A percentile compares a stretch with the other conserved stretches of the same genome.
These are phyloP conservation scores for Poecilia gillii DNA, from an alignment of 2,797 vertebrate genomes.

Conservation along the genomic window DNA sequence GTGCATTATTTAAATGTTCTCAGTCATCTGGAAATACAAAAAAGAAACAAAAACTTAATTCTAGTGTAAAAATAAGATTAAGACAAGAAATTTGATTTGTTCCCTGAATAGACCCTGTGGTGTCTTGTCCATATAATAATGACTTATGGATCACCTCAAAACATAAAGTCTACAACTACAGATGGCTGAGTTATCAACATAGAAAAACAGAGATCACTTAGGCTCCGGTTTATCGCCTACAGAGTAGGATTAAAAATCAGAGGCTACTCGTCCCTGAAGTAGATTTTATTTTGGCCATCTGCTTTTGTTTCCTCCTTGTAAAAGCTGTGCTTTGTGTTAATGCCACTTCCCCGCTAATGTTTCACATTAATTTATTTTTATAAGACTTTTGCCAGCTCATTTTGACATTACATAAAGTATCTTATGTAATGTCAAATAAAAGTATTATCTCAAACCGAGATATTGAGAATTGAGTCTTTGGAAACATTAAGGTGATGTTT, in stretches of 20 bases:
- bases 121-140: neutral
- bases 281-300: slow-evolving; percentile 68
- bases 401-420: neutral
- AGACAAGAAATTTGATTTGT: neutral
- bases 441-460: neutral
- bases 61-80: neutral
- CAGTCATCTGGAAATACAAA: neutral
- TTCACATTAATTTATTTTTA: neutral
- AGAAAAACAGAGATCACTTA: slow-evolving; percentile 48
- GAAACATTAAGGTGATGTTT: slow-evolving; percentile 3
- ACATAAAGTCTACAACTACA: neutral
- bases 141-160: slow-evolving; percentile 5
- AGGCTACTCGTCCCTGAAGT: slow-evolving; percentile 70
- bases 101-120: neutral
- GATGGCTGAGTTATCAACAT: neutral
- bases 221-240: slow-evolving; percentile 47
- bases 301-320: slow-evolving; percentile 38
- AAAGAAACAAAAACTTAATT: neutral
- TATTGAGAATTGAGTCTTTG: neutral
- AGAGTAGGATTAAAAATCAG: slow-evolving; percentile 58
- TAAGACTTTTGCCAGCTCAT: neutral
- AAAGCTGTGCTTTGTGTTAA: slow-evolving; percentile 1
- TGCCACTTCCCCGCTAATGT: neutral
- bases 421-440: neutral
- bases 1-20: neutral